Evolutionary conservation across 2,113 vertebrate genomes (phyloP), one percentile per base, ranked within the genome.

Genomic region (Mirza zaza): DNA sequence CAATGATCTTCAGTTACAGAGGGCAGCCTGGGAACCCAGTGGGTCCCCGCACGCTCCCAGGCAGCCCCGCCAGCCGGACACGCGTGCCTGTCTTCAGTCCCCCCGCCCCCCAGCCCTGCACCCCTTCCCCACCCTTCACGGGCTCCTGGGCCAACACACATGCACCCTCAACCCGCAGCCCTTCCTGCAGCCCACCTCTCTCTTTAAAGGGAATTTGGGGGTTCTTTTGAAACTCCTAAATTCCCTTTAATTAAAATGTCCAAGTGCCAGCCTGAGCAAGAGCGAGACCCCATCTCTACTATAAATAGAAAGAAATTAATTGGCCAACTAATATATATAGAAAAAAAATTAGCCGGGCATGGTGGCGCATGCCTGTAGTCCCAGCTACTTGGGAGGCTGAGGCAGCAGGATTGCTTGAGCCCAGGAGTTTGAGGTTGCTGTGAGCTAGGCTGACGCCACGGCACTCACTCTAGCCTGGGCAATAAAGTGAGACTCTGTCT

Each of bases 1-100:
- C 99, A 99, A 99, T 99, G 99, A 99, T 99, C 99, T 99, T 99
- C 99, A 99, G 99, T 99, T 98, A 99, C 97, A 99, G 99, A 99
- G 99, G 99, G 99, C 99, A 98, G 99, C 98, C 99, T 98, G 98
- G 98, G 99, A 98, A 98, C 99, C 98, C 90, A 98, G 99, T 98
- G 98, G 98, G 99, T 99, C 98, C 96, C 98, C 42, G 76, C 25
- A 95, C 98, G 98, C 94, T 89, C 76, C 71, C 80, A 52, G 34
- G 18, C 86, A 67, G 87, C 3, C 18, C 95, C 57, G 29, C 77
- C 65, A 14, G 84, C 21, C 0, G 15, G 55, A 29, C 7, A 32
- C 25, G 42, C 76, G 65, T 39, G 23, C 87, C 83, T 94, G 61
- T 83, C 76, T 42, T 77, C 18, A 1, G 42, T 15, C n/a, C 32